Conservation (phyloP, 2,113 vertebrate species). For the Anser brachyrhynchus region DNA sequence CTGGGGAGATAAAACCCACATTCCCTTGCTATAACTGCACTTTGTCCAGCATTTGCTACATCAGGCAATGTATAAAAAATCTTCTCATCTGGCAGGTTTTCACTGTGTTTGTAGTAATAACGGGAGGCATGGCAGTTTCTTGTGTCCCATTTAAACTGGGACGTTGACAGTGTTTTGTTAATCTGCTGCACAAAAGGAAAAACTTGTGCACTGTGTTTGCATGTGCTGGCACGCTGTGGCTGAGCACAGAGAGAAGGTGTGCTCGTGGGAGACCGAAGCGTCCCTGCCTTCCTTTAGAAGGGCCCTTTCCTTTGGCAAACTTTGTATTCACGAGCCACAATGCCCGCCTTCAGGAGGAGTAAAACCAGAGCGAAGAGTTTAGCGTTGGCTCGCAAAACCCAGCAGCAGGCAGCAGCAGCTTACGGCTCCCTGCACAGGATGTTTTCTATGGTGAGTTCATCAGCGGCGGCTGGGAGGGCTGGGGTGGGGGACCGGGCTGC, state of each 20-base stretch:
- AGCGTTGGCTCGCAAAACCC: constrained; percentile 77
- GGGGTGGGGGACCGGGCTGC: background rate
- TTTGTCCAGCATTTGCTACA: background rate
- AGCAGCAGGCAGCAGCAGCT: constrained; percentile 75
- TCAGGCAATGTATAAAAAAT: background rate
- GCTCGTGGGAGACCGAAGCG: background rate
- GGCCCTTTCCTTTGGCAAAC: constrained; percentile 8
- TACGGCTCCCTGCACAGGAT: constrained; percentile 79
- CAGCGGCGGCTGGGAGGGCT: background rate
- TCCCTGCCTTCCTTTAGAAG: background rate
- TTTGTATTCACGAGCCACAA: background rate
- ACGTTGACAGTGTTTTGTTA: background rate
- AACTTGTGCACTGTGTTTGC: background rate
- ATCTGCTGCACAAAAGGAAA: background rate
- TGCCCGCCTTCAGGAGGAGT: constrained; percentile 77
- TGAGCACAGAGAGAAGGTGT: background rate
- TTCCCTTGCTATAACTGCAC: background rate
- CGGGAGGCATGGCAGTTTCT: background rate
- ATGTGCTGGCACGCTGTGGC: background rate
- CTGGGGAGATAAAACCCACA: background rate
- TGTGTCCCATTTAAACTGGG: background rate
- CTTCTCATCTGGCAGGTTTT: background rate
- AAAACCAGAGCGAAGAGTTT: constrained; percentile 76
- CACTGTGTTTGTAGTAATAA: background rate
- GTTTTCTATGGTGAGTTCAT: constrained; percentile 77